Conservation (phyloP, 2,113 vertebrate species). For the Cottus gobio region DNA sequence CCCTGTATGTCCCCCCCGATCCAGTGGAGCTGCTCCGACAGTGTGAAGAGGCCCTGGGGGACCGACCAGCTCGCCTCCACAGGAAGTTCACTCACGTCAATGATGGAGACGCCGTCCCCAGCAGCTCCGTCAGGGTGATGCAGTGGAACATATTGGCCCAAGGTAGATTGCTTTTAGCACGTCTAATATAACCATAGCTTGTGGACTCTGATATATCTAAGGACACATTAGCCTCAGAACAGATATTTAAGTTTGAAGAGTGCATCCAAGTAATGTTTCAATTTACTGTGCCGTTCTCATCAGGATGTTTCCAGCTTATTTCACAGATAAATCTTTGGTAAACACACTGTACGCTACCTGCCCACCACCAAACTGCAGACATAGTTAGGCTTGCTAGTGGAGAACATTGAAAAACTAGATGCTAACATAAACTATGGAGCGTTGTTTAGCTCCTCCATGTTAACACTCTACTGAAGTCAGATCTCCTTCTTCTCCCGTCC, state of each 20-base stretch:
- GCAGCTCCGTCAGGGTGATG: slow-evolving; percentile 91
- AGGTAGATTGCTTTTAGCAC: slow-evolving; percentile 80
- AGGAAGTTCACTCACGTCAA: slow-evolving; percentile 83
- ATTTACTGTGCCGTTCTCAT: background rate
- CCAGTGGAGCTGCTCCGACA: slow-evolving; percentile 88
- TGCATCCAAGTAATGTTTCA: no score
- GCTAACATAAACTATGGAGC: background rate
- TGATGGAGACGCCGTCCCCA: slow-evolving; percentile 70
- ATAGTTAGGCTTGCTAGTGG: background rate
- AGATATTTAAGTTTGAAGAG: no score
- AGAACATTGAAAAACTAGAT: background rate
- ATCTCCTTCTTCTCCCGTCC: slow-evolving; percentile 25
- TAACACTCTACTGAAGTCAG: background rate
- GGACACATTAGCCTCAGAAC: background rate
- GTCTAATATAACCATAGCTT: no score
- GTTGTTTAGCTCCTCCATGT: background rate
- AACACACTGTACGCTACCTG: background rate
- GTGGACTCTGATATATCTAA: background rate
- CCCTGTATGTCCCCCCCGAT: slow-evolving; percentile 77
- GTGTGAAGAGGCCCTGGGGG: slow-evolving; percentile 88
- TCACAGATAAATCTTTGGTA: background rate
- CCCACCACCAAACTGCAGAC: no score
- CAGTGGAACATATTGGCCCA: slow-evolving; percentile 99
- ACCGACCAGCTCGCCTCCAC: slow-evolving; percentile 85
- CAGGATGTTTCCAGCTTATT: background rate